Evolutionary conservation across 1,140 invertebrate species (phyloP).

Genomic region (Scaptomyza montana): DNA sequence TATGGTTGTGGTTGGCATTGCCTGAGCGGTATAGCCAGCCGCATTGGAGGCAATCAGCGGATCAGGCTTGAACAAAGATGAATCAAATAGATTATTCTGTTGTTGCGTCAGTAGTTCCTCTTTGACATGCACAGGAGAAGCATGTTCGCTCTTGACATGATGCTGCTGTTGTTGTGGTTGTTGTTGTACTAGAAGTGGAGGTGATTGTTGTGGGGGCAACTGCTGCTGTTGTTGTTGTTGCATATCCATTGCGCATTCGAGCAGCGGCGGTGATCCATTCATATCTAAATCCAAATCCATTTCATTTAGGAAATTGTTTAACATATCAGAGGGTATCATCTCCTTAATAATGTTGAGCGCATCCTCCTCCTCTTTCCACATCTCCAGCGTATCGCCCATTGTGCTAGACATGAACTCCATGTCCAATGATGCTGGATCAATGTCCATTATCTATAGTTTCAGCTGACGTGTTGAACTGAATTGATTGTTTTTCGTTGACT

Average conservation of each 20-base stretch:
- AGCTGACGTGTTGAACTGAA: conserved; percentile 15
- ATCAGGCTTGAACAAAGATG: conserved; percentile 62
- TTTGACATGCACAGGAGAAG: conserved; percentile 62
- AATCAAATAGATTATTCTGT: conserved; percentile 23
- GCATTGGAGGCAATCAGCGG: conserved; percentile 62
- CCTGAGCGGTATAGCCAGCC: conserved; percentile 35
- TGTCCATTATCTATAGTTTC: conserved; percentile 33
- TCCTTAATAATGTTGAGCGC: conserved; percentile 75
- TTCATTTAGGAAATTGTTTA: conserved; percentile 70
- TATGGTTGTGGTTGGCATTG: conserved; percentile 59
- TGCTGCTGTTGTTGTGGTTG: conserved; percentile 19
- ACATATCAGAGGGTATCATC: conserved; percentile 71
- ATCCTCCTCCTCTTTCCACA: conserved; percentile 77
- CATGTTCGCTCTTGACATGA: conserved; percentile 58
- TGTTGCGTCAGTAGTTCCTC: conserved; percentile 54
- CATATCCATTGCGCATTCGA: conserved; percentile 35
- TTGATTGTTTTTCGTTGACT: conserved; percentile 11
- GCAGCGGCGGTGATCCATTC: conserved; percentile 29
- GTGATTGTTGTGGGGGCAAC: conserved; percentile 2
- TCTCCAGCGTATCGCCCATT: conserved; percentile 59
- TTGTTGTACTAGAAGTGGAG: conserved; percentile 18
- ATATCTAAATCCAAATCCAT: conserved; percentile 66
- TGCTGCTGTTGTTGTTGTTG: conserved; percentile 17
- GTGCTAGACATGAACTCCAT: conserved; percentile 53
- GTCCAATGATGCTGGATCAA: conserved; percentile 37